Percentiles rank a stretch among this genome's conserved stretches.
Conservation (phyloP, 2,113 vertebrate species). For the Sarotherodon lohbergeri region DNA sequence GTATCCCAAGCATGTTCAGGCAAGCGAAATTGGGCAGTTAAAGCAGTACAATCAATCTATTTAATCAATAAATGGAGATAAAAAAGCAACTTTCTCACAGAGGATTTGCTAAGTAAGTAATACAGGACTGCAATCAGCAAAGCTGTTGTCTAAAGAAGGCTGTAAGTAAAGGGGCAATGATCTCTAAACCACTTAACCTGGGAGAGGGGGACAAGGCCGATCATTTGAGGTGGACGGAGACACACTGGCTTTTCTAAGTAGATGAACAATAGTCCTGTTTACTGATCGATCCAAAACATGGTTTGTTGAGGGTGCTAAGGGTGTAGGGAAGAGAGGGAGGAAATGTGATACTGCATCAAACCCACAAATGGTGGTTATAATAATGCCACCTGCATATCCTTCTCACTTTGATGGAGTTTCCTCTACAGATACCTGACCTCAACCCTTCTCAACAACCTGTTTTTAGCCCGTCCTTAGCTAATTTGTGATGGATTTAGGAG, state of each 20-base stretch:
- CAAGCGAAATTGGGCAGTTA: background rate
- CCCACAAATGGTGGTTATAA: background rate
- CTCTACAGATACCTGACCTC: background rate
- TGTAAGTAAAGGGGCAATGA: background rate
- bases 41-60: background rate
- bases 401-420: background rate
- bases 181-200: background rate
- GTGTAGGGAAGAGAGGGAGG: background rate
- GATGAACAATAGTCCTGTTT: background rate
- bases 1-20: background rate
- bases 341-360: background rate
- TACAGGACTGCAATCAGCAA: background rate
- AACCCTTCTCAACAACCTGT: background rate
- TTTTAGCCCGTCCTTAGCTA: background rate
- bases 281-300: background rate
- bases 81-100: background rate
- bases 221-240: background rate
- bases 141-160: background rate
- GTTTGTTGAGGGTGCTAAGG: background rate
- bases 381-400: background rate
- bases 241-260: background rate
- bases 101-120: background rate
- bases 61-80: background rate
- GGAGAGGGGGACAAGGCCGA: background rate
- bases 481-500: background rate